Evolutionary conservation across 2,888 invertebrate species (phyloP), one percentile per base, ranked within the genome.

Genomic region (Agrotis segetum): DNA sequence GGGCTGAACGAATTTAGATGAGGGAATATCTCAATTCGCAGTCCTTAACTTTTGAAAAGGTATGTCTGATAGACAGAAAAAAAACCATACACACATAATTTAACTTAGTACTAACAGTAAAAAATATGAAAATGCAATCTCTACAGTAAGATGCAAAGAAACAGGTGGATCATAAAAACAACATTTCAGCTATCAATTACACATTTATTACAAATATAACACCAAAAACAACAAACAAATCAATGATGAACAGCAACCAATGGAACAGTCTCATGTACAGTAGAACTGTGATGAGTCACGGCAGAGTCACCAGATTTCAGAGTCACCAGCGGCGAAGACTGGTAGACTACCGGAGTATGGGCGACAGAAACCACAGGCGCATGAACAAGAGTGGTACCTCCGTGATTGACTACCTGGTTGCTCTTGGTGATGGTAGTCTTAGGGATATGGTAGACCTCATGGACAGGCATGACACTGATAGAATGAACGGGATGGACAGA

Each of bases 261-360:
- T 0, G 93, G 94, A 1, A 92, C 90, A 6, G 93, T 93, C 71
- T 94, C 93, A 75, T 93, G 92, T 62, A 96, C 92, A 74, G 96
- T 90, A 58, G 96, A 92, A 90, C 97, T 95, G 87, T 96, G 93
- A 87, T 97, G 93, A 81, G 96, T 91, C 81, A 97, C 88, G 17
- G 95, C 92, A 62, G 96, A 92, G 89, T 95, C 93, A 3, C 92
- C 92, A 65, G 89, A 87, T 79, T 90, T 92, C 55, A 90, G 84
- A 19, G 82, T 61, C 1, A 90, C 80, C 1, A 92, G 70, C 0
- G 92, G 91, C 0, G 92, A 86, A 17, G 91, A 88, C 63, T 90
- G 88, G 67, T 89, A 88, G 9, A 90, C 76, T 1, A 91, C 80
- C 9, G 94, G 91, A 29, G 93, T 63, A 56, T 85, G 83, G n/a